Evolutionary conservation across 2,888 invertebrate genomes (phyloP).

Genomic region (Cryptophagus acutangulus): DNA sequence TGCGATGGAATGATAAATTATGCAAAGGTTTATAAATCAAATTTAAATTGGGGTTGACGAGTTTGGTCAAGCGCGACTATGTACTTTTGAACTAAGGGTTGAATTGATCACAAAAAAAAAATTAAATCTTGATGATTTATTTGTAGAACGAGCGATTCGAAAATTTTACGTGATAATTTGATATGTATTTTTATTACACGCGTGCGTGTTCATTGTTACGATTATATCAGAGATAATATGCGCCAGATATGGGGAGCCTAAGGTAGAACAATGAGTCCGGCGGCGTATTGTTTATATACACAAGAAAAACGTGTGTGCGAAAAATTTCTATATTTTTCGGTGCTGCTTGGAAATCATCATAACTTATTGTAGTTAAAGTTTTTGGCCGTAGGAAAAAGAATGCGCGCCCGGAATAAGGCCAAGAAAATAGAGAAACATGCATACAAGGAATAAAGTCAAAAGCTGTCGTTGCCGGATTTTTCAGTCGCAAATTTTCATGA

Average conservation of each 20-base stretch:
- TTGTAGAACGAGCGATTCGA: conserved; percentile 14
- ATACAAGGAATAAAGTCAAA: no score
- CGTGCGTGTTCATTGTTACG: conserved; percentile 24
- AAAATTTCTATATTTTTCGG: background rate
- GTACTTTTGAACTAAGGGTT: no score
- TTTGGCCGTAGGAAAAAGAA: conserved; percentile 1
- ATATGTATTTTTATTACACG: conserved; percentile 28
- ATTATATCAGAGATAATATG: conserved; percentile 20
- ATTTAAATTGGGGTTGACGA: no score
- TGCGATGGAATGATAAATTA: no score
- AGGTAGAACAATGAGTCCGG: background rate
- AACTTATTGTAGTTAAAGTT: conserved; percentile 4
- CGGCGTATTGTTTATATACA: background rate
- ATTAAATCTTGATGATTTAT: conserved; percentile 19
- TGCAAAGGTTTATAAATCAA: no score
- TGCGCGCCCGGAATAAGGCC: conserved; percentile 3
- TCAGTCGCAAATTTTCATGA: conserved; percentile 9
- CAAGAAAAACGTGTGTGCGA: background rate
- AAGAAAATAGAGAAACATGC: conserved; percentile 4
- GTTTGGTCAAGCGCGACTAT: no score
- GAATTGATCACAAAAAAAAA: no score
- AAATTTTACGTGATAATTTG: conserved; percentile 27
- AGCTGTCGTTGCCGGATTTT: conserved; percentile 7
- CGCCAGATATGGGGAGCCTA: conserved; percentile 16
- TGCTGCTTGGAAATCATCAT: conserved; percentile 3